These are phyloP conservation scores for Nebria ingens DNA, from an alignment of 1,140 invertebrate genomes.

Conservation along the genomic window DNA sequence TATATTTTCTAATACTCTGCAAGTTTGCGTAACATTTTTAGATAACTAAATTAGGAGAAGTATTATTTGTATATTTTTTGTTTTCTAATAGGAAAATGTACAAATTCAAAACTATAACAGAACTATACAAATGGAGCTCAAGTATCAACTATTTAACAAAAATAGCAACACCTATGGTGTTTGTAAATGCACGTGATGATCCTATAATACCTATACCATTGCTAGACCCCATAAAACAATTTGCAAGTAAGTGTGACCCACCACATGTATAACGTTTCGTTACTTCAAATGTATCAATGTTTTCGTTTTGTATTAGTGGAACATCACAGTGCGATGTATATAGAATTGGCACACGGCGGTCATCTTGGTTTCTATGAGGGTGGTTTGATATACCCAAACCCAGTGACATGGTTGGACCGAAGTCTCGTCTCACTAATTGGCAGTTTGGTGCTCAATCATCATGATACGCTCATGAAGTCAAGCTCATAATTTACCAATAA, in stretches of 20 bases:
- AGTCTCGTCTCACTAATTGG: constrained; percentile 64
- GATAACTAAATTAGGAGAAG: not conserved
- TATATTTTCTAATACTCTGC: no score
- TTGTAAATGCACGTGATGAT: constrained; percentile 81
- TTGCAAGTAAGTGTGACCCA: constrained; percentile 52
- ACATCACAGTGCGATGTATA: constrained; percentile 57
- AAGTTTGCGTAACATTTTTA: no score
- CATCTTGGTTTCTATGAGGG: constrained; percentile 90
- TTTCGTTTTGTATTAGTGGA: constrained; percentile 44
- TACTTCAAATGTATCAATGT: not conserved
- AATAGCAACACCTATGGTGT: constrained; percentile 74
- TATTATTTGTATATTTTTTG: constrained; percentile 15
- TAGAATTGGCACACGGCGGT: constrained; percentile 79
- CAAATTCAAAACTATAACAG: constrained; percentile 64
- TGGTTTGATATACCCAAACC: constrained; percentile 69
- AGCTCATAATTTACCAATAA: not conserved
- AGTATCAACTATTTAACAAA: constrained; percentile 63
- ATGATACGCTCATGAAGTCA: constrained; percentile 32
- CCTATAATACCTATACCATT: constrained; percentile 72
- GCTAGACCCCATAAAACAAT: constrained; percentile 57
- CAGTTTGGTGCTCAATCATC: constrained; percentile 50
- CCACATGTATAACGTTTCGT: not conserved
- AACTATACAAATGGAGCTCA: constrained; percentile 75
- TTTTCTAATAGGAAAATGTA: constrained; percentile 48
- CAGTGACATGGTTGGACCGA: constrained; percentile 83